phyloP scores from a whole-genome alignment of 2,888 invertebrate species.

The Scelioninae gen. 1 region DNA sequence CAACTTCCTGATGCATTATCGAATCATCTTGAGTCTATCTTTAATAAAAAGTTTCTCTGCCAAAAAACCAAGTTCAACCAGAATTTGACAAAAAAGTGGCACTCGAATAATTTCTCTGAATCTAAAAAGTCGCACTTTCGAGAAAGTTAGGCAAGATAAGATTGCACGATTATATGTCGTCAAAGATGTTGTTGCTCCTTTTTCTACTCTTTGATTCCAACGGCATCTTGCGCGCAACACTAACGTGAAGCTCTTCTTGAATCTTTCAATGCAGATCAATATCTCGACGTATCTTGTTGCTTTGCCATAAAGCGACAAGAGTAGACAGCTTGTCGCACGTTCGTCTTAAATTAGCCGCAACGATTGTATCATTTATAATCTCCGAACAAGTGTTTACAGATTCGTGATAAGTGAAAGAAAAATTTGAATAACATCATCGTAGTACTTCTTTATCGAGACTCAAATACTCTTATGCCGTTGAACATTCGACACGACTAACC shows the following conservation, averaged over 20 bases:
- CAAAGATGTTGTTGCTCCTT: conserved; percentile 69
- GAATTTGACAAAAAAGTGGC: conserved; percentile 62
- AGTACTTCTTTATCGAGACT: conserved; percentile 12
- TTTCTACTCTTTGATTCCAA: conserved; percentile 57
- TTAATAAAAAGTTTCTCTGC: no score
- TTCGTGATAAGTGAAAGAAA: conserved; percentile 65
- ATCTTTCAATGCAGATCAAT: conserved; percentile 65
- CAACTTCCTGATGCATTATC: no score
- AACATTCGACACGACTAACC: neutral
- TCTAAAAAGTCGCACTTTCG: conserved; percentile 58
- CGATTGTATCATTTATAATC: conserved; percentile 65
- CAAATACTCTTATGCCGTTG: conserved; percentile 11
- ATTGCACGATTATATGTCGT: conserved; percentile 62
- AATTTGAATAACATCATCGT: conserved; percentile 41
- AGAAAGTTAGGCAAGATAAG: conserved; percentile 65
- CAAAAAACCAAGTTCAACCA: no score
- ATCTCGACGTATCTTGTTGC: conserved; percentile 67
- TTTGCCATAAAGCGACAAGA: conserved; percentile 58
- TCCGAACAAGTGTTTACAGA: conserved; percentile 67
- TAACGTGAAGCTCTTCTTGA: conserved; percentile 43
- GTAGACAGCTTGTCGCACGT: conserved; percentile 64
- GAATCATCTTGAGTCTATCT: no score
- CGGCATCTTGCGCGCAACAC: conserved; percentile 34
- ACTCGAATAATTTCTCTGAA: conserved; percentile 40
- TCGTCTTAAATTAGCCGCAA: conserved; percentile 63